Evolutionary conservation across 2,113 vertebrate species (phyloP).

Genomic region (Barbus barbus): DNA sequence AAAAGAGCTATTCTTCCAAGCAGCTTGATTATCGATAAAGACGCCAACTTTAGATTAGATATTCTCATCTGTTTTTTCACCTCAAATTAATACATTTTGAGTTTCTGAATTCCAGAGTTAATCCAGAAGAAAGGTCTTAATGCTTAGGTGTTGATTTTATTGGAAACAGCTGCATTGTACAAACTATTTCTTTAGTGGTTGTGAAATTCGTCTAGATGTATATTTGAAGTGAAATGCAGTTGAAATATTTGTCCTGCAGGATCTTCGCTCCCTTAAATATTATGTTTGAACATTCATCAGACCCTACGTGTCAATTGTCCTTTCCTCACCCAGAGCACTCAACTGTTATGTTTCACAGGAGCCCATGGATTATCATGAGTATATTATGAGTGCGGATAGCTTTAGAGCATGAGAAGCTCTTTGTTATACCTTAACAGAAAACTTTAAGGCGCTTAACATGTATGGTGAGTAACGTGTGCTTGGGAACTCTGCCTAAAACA

Average conservation of each 20-base stretch:
- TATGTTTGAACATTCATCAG: conserved; percentile 42
- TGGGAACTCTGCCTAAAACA: conserved; percentile 57
- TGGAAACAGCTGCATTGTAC: conserved; percentile 9
- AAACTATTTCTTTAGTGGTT: neutral
- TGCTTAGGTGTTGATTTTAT: conserved; percentile 41
- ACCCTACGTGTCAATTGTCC: conserved; percentile 38
- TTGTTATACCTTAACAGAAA: conserved; percentile 43
- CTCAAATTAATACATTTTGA: no score
- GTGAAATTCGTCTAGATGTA: conserved; percentile 34
- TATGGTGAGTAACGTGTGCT: conserved; percentile 55
- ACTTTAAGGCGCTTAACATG: conserved; percentile 42
- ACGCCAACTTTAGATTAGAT: neutral
- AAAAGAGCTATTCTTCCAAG: conserved; percentile 57
- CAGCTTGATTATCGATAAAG: neutral
- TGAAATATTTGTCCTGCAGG: conserved; percentile 24
- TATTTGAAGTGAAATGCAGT: conserved; percentile 44
- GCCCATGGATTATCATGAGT: conserved; percentile 31
- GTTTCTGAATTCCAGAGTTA: conserved; percentile 3
- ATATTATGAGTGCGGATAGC: conserved; percentile 45
- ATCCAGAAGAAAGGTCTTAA: neutral
- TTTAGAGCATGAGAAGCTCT: conserved; percentile 34
- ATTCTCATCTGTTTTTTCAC: neutral
- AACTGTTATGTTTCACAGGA: conserved; percentile 28
- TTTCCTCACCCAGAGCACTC: neutral
- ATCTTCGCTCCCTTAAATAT: neutral